phyloP scores from a whole-genome alignment of 2,797 vertebrate species.

The Sarcophilus harrisii region DNA sequence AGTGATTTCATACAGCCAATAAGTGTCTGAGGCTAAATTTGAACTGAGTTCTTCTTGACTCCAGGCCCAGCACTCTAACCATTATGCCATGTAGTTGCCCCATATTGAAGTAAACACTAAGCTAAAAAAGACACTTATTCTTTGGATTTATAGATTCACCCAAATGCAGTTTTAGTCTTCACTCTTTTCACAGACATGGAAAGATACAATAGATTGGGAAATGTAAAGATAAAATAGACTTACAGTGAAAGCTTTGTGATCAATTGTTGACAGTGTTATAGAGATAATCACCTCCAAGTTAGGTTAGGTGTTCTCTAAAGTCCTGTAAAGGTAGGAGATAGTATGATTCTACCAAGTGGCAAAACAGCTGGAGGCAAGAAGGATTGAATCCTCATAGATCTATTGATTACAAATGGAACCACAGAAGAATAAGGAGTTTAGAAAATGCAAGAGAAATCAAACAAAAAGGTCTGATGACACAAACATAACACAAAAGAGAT shows the following conservation, averaged over 20 bases:
- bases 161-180: background rate
- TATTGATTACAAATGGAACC: background rate
- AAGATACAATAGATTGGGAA: background rate
- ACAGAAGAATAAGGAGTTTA: background rate
- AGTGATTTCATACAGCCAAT: background rate
- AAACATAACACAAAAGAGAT: background rate
- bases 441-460: background rate
- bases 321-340: background rate
- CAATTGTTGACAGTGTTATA: background rate
- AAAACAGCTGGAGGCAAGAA: background rate
- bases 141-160: background rate
- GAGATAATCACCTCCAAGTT: background rate
- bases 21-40: background rate
- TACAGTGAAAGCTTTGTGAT: background rate
- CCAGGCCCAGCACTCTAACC: background rate
- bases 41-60: background rate
- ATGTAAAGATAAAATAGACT: background rate
- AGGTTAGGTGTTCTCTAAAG: background rate
- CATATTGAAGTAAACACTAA: background rate
- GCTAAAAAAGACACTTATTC: background rate
- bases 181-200: background rate
- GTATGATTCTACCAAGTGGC: background rate
- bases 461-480: background rate
- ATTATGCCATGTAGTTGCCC: background rate
- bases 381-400: background rate